phyloP scores from a whole-genome alignment of 2,113 vertebrate genomes.

The Andinoacara biseriatus region DNA sequence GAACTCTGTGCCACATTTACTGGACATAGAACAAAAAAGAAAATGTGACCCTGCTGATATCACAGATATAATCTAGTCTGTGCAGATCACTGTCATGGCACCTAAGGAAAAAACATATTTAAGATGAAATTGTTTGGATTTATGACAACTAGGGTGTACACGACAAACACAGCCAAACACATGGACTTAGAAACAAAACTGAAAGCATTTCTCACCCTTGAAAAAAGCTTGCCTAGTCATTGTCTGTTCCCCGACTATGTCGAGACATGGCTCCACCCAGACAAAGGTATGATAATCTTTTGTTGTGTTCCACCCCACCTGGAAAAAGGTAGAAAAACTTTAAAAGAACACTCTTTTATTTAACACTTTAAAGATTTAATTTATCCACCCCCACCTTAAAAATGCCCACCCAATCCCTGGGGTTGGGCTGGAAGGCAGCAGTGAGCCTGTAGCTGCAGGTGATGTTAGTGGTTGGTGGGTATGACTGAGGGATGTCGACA shows the following conservation, averaged over 20 bases:
- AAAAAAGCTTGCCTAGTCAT: slow-evolving; percentile 63
- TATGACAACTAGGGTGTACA: neutral
- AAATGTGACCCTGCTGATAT: neutral
- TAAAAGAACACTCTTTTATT: neutral
- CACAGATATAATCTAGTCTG: neutral
- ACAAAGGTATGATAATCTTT: slow-evolving; percentile 80
- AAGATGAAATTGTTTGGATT: slow-evolving; percentile 13
- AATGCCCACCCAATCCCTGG: slow-evolving; percentile 82
- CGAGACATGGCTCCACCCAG: slow-evolving; percentile 70
- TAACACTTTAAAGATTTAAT: neutral
- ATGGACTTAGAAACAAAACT: neutral
- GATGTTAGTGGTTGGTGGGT: slow-evolving; percentile 51
- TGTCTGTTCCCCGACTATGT: slow-evolving; percentile 27
- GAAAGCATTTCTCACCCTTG: slow-evolving; percentile 61
- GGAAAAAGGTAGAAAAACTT: neutral
- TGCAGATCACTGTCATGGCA: neutral
- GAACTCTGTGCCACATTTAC: neutral
- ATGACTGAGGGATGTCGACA: slow-evolving; percentile 70
- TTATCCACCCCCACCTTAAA: slow-evolving; percentile 75
- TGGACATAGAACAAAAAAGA: neutral
- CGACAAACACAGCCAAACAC: neutral
- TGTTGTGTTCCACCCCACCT: slow-evolving; percentile 82
- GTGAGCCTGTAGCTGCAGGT: slow-evolving; percentile 75
- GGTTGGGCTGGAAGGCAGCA: slow-evolving; percentile 44
- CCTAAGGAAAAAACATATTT: neutral